Percentiles rank a stretch among this genome's conserved stretches.
Evolutionary conservation across 1,140 invertebrate genomes (phyloP).

Genomic region (Drosophila sucinea): DNA sequence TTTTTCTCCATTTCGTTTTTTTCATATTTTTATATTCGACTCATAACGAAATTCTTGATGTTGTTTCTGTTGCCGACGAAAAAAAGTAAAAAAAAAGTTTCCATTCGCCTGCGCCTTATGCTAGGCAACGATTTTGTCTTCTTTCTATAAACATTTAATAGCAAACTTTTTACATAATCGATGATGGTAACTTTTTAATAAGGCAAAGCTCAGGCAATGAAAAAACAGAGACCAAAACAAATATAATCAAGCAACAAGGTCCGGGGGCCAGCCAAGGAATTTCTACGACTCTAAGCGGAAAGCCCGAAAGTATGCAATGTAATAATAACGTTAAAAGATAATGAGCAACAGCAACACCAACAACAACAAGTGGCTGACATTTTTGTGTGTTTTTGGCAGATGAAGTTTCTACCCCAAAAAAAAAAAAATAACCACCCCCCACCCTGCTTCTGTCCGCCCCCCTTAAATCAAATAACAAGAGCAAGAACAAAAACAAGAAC

Average conservation of each 20-base stretch:
- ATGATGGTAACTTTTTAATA: constrained; percentile 72
- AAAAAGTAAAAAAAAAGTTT: background rate
- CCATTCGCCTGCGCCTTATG: constrained; percentile 6
- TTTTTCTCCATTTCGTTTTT: background rate
- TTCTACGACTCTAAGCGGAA: constrained; percentile 32
- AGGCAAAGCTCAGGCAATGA: constrained; percentile 47
- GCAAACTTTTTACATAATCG: constrained; percentile 61
- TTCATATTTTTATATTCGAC: background rate
- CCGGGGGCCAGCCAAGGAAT: constrained; percentile 35
- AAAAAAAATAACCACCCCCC: background rate
- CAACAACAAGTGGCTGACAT: constrained; percentile 56
- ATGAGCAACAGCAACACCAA: constrained; percentile 42
- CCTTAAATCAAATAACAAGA: background rate
- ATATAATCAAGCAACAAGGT: constrained; percentile 60
- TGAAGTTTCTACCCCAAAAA: constrained; percentile 13
- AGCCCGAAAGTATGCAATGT: constrained; percentile 58
- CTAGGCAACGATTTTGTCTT: constrained; percentile 20
- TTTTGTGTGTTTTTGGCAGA: constrained; percentile 15
- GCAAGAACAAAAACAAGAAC: constrained; percentile 23
- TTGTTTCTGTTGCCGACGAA: background rate
- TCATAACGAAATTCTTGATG: constrained; percentile 7
- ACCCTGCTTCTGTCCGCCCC: background rate
- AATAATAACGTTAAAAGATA: constrained; percentile 79
- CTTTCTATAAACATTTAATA: constrained; percentile 30
- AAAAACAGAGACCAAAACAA: constrained; percentile 50